Evolutionary conservation across 2,113 vertebrate genomes (phyloP).

Genomic region (Ramphastos sulfuratus): DNA sequence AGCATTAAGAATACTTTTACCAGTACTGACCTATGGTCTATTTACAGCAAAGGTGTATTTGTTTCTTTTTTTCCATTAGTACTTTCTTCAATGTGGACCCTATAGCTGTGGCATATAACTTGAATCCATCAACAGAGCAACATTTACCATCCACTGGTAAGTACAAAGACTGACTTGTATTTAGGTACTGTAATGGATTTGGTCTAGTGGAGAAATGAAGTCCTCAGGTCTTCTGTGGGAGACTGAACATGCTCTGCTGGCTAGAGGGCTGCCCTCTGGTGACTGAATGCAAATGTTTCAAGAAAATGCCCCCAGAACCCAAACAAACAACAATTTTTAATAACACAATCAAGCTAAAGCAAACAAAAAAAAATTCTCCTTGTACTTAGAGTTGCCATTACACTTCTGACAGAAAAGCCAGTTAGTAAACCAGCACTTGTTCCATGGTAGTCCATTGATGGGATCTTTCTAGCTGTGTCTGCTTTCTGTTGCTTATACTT

Average conservation of each 20-base stretch:
- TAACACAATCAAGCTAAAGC: rapidly evolving
- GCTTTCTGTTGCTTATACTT: background rate
- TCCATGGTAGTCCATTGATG: background rate
- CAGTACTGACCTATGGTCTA: background rate
- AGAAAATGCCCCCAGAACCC: background rate
- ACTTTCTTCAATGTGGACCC: slow-evolving; percentile 85
- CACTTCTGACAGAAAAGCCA: background rate
- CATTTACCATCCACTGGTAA: slow-evolving; percentile 59
- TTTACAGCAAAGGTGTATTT: background rate
- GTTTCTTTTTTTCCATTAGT: slow-evolving; percentile 62
- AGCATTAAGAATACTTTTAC: rapidly evolving
- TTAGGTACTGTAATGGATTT: background rate
- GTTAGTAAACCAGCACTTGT: background rate
- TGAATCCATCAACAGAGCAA: slow-evolving; percentile 63
- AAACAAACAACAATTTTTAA: background rate
- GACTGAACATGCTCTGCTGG: background rate
- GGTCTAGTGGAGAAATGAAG: background rate
- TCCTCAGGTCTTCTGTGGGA: background rate
- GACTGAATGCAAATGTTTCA: background rate
- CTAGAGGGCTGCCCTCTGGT: slow-evolving; percentile 57
- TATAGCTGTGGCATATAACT: slow-evolving; percentile 77
- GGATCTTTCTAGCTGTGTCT: background rate
- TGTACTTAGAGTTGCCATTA: background rate
- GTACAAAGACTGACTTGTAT: background rate
- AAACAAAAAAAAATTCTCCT: background rate